phyloP scores from a whole-genome alignment of 37 sponge, comb jelly and placozoan genomes.

The Chondrilla cf. caribensis region DNA sequence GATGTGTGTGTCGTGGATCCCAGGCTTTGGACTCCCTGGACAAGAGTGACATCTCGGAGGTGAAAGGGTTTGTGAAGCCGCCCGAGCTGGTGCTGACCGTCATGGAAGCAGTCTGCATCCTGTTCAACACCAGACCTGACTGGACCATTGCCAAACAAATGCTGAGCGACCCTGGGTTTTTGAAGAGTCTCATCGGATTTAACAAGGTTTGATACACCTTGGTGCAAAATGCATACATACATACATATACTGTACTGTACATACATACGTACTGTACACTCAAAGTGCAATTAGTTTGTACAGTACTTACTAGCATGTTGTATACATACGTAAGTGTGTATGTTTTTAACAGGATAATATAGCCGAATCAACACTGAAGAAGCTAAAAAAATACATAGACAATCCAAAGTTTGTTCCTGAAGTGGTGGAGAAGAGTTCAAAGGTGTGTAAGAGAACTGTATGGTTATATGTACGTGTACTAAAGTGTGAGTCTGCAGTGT shows the following conservation, averaged over 20 bases:
- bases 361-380: conserved; percentile 81
- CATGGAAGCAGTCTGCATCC: conserved; percentile 95
- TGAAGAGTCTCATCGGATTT: conserved; percentile 88
- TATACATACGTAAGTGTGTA: conserved; percentile 3
- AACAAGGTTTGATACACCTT: conserved; percentile 69
- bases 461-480: not conserved
- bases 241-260: not conserved
- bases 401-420: conserved; percentile 95
- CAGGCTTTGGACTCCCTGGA: conserved; percentile 93
- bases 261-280: too few relatives aligned
- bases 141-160: conserved; percentile 90
- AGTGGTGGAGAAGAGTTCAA: conserved; percentile 90
- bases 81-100: conserved; percentile 94
- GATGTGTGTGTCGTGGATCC: not conserved
- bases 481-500: too few relatives aligned
- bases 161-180: conserved; percentile 82
- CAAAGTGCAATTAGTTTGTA: too few relatives aligned
- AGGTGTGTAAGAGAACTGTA: conserved; percentile 14
- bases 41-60: conserved; percentile 96
- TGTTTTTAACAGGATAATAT: conserved; percentile 80
- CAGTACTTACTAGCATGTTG: not conserved
- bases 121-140: conserved; percentile 83
- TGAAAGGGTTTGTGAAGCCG: conserved; percentile 93
- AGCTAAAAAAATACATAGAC: conserved; percentile 98
- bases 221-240: not conserved